A percentile compares a stretch with the other conserved stretches of the same genome.
Conservation (phyloP, 2,888 invertebrate genomes). For the Argynnis bischoffii region DNA sequence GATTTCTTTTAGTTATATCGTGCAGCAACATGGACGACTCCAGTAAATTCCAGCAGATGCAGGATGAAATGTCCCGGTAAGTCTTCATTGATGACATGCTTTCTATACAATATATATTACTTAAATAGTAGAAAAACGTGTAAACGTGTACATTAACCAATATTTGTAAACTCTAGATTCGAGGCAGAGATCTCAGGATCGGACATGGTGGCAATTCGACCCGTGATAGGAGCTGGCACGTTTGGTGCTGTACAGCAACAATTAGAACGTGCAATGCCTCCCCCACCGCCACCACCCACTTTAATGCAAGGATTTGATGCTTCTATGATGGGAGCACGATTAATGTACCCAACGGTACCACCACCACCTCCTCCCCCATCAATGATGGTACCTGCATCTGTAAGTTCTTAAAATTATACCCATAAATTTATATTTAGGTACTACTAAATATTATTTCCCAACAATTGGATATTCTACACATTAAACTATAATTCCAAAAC, state of each 20-base stretch:
- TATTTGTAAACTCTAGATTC: conserved; percentile 81
- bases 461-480: too few species aligned
- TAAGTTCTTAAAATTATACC: conserved; percentile 48
- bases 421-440: too few species aligned
- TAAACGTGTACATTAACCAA: background rate
- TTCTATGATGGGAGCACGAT: conserved; percentile 54
- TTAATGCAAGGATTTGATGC: conserved; percentile 52
- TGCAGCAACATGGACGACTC: conserved; percentile 70
- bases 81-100: background rate
- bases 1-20: conserved; percentile 73
- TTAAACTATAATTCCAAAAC: too few species aligned
- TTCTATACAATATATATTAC: too few species aligned
- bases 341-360: conserved; percentile 84
- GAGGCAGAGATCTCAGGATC: conserved; percentile 92
- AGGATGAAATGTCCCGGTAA: conserved; percentile 95
- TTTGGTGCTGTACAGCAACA: conserved; percentile 87
- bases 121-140: background rate
- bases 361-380: conserved; percentile 85
- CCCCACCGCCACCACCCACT: conserved; percentile 66
- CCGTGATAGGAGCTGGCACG: conserved; percentile 88
- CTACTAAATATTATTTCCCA: too few species aligned
- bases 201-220: conserved; percentile 76
- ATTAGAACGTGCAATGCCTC: conserved; percentile 79
- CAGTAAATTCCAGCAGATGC: conserved; percentile 89
- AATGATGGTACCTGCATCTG: conserved; percentile 87